phyloP scores from a whole-genome alignment of 2,888 invertebrate species.

The Macrosoma leucophasiata region DNA sequence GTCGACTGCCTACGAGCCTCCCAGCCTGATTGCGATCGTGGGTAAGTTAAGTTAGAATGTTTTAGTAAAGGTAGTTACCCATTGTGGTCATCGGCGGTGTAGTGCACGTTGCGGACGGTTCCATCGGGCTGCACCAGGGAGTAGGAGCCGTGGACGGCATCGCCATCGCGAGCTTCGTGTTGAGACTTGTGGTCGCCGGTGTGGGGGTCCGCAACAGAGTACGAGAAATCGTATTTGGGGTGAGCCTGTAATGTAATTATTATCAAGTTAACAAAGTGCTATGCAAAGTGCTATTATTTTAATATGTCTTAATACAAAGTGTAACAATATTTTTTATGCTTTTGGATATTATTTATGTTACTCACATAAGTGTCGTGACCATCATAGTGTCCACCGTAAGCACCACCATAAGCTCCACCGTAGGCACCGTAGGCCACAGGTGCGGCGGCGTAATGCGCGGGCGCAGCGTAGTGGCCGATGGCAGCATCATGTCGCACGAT shows the following conservation, averaged over 20 bases:
- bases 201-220: conserved; percentile 61
- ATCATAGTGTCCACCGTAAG: conserved; percentile 14
- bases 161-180: conserved; percentile 55
- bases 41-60: too few species aligned
- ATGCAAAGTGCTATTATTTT: too few species aligned
- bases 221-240: conserved; percentile 49
- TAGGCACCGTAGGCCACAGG: conserved; percentile 30
- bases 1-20: too few species aligned
- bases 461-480: too few species aligned
- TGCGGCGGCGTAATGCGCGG: conserved; percentile 29
- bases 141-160: too few species aligned
- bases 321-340: too few species aligned
- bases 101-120: conserved; percentile 61
- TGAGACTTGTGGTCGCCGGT: conserved; percentile 67
- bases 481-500: conserved; percentile 33
- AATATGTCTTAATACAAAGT: too few species aligned
- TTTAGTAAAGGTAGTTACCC: too few species aligned
- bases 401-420: conserved; percentile 29
- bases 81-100: conserved; percentile 46
- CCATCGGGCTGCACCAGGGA: conserved; percentile 62
- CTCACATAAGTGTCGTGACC: conserved; percentile 35
- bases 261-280: too few species aligned
- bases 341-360: too few species aligned
- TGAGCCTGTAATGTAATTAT: too few species aligned
- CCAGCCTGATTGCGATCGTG: too few species aligned